Conservation (phyloP, 2,113 vertebrate genomes). For the Chitala chitala region DNA sequence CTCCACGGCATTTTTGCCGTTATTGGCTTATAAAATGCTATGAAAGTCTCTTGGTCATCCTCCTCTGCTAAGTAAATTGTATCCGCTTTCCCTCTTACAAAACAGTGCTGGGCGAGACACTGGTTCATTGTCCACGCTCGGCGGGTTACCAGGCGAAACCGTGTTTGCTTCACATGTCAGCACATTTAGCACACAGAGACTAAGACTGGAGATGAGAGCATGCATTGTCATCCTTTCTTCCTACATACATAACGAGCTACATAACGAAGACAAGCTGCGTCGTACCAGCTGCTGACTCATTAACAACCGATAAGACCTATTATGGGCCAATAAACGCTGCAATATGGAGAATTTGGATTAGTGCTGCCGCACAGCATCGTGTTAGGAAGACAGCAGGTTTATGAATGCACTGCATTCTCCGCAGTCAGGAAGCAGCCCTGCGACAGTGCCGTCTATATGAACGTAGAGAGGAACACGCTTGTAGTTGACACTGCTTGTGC, state of each 20-base stretch:
- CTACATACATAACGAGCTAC: neutral
- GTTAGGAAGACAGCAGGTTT: neutral
- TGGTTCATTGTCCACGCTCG: neutral
- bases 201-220: neutral
- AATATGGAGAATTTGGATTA: neutral
- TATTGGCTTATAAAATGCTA: slow-evolving; percentile 50
- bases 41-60: slow-evolving; percentile 63
- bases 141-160: neutral
- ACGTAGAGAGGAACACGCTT: no score
- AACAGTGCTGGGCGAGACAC: neutral
- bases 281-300: neutral
- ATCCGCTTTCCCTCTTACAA: slow-evolving; percentile 2
- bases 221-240: neutral
- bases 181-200: neutral
- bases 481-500: no score
- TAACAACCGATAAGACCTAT: neutral
- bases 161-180: neutral
- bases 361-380: neutral
- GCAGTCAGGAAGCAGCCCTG: no score
- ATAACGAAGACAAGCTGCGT: neutral
- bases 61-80: neutral
- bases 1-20: slow-evolving; percentile 39
- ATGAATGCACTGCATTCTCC: neutral
- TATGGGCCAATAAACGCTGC: neutral
- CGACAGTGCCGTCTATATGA: no score